Evolutionary conservation across 2,797 vertebrate species (phyloP), one percentile per base, ranked within the genome.

Genomic region (Rhodeus uyekii): DNA sequence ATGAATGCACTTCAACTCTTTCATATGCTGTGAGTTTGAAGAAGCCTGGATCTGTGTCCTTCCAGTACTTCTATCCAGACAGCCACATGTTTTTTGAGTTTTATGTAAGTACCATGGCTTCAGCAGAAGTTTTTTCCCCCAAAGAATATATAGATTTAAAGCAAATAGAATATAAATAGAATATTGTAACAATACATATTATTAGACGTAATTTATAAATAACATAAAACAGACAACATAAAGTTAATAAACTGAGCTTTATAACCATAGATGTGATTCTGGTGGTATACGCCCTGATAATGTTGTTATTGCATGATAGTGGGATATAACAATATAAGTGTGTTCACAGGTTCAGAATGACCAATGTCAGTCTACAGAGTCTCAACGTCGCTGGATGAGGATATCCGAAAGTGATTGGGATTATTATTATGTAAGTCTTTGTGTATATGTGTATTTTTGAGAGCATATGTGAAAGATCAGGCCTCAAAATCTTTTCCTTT

Each of bases 1-100:
- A 99, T 0, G 98, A 99, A 87, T 99, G 98, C 93, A 97, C 93
- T 0, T 95, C 97, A 58, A 96, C 95, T 0, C 93, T 99, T 84
- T 96, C 96, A 86, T 99, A 98, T 0, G 94, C 97, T 0, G 96
- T 99, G 89, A 96, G 86, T 93, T 94, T 99, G 84, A 99, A 99
- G 92, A 94, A 97, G 87, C 91, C 96, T 0, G 98, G 98, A 89
- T 93, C 91, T 0, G 92, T 98, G 78, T 93, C 92, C 86, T 99
- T 99, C 74, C 96, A 98, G 76, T 99, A 99, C 91, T 94, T 96
- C 91, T 97, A 98, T 87, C 95, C 96, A 0, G 97, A 99, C 89
- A 95, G 86, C 91, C 95, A 89, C 91, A 95, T 99, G 89, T 96
- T 96, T 91, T 98, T 99, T 82, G 97, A 99, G 91, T 99, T 99